Conservation (phyloP, 1,140 invertebrate genomes). For the Lepidurus arcticus region DNA sequence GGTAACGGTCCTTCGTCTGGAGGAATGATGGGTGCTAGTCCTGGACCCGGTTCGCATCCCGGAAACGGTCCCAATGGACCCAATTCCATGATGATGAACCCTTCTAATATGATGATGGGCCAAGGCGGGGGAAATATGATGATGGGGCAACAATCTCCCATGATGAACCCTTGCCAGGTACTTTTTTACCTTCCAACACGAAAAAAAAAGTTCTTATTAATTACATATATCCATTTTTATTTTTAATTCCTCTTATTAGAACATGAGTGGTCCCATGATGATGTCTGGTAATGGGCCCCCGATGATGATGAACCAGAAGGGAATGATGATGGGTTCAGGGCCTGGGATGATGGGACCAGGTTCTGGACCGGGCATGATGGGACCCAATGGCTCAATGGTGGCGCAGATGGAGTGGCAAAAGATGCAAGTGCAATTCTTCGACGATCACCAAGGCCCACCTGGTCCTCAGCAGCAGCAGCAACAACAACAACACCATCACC, state of each 20-base stretch:
- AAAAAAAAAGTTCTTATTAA: not conserved
- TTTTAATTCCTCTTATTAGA: not conserved
- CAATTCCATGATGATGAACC: constrained; percentile 37
- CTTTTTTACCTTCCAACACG: not conserved
- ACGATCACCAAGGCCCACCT: constrained; percentile 47
- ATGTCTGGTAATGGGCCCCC: constrained; percentile 36
- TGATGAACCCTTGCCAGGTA: constrained; percentile 17
- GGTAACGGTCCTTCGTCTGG: constrained; percentile 41
- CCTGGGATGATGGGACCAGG: constrained; percentile 38
- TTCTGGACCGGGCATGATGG: constrained; percentile 33
- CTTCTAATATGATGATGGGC: constrained; percentile 40
- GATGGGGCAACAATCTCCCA: constrained; percentile 15
- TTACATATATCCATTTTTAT: not conserved
- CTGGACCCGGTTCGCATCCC: constrained; percentile 17
- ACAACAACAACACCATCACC: not conserved
- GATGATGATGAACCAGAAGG: constrained; percentile 42
- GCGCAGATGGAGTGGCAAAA: constrained; percentile 81
- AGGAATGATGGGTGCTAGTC: constrained; percentile 35
- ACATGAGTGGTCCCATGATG: constrained; percentile 31
- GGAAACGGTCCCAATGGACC: constrained; percentile 24
- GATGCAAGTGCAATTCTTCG: constrained; percentile 75
- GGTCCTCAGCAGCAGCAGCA: constrained; percentile 26
- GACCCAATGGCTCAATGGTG: constrained; percentile 37
- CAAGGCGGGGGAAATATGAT: constrained; percentile 30
- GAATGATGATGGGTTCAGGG: constrained; percentile 37